These are phyloP conservation scores for Peromyscus maniculatus DNA, from an alignment of 2,113 vertebrate genomes.

Conservation along the genomic window DNA sequence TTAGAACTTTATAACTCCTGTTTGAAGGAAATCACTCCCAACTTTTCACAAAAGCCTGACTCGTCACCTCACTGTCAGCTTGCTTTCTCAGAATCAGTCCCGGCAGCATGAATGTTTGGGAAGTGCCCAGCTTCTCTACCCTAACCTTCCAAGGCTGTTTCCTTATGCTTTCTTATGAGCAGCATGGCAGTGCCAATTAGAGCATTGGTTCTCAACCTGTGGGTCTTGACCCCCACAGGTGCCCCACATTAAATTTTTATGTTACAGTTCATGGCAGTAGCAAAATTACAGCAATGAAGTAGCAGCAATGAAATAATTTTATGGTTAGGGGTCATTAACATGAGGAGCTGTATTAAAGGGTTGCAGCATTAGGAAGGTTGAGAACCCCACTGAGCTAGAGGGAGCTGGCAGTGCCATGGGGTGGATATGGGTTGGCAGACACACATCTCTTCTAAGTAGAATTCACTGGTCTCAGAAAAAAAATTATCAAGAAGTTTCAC, in stretches of 20 bases:
- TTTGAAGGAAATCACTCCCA: not conserved
- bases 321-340: not conserved
- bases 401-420: not conserved
- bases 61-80: not conserved
- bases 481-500: not conserved
- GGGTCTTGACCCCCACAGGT: not conserved
- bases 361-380: not conserved
- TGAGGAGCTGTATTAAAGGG: not conserved
- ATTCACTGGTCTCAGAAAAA: not conserved
- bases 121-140: not conserved
- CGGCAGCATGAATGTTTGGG: not conserved
- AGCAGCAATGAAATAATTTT: not conserved
- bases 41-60: not conserved
- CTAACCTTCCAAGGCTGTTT: not conserved
- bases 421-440: fast-evolving
- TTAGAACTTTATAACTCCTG: not conserved
- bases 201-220: not conserved
- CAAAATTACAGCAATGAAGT: not conserved
- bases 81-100: not conserved
- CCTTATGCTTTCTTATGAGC: not conserved
- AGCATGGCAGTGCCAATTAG: not conserved
- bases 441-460: not conserved
- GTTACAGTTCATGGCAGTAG: not conserved
- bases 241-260: not conserved
- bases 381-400: not conserved